Evolutionary conservation across 2,888 invertebrate genomes (phyloP).

Genomic region (Elegia similella): DNA sequence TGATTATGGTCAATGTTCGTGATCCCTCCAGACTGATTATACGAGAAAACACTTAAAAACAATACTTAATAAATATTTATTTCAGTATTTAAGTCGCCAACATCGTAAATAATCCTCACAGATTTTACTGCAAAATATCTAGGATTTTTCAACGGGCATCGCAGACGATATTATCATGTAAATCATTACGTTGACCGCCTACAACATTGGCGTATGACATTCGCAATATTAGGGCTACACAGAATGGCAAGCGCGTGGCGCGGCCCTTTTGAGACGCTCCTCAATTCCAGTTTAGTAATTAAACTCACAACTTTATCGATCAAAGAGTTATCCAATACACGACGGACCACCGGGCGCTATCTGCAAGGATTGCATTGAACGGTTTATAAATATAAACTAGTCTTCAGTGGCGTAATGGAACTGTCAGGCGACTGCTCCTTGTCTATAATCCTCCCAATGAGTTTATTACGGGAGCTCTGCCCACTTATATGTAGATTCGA

Average conservation of each 20-base stretch:
- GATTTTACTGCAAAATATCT: neutral
- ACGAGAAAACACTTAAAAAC: too few species aligned
- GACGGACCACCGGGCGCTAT: conserved; percentile 70
- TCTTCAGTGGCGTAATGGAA: conserved; percentile 64
- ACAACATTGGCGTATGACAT: conserved; percentile 24
- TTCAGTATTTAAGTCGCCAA: too few species aligned
- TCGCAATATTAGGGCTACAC: conserved; percentile 37
- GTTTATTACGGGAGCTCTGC: conserved; percentile 64
- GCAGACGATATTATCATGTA: neutral
- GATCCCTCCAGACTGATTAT: too few species aligned
- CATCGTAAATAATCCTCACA: too few species aligned
- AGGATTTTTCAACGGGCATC: too few species aligned
- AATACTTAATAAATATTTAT: too few species aligned
- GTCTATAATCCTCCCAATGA: conserved; percentile 68
- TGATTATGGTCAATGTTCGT: too few species aligned
- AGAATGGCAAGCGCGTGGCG: conserved; percentile 55
- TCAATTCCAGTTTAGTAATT: conserved; percentile 73
- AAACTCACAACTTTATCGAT: conserved; percentile 79
- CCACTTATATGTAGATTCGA: conserved; percentile 52
- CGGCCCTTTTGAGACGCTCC: conserved; percentile 59
- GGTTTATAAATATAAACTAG: conserved; percentile 62
- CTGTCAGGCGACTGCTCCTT: conserved; percentile 63
- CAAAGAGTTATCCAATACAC: conserved; percentile 61
- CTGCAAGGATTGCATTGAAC: conserved; percentile 48
- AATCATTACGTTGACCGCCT: neutral